phyloP scores from a whole-genome alignment of 2,797 vertebrate genomes.

The Eulemur albifrons region DNA sequence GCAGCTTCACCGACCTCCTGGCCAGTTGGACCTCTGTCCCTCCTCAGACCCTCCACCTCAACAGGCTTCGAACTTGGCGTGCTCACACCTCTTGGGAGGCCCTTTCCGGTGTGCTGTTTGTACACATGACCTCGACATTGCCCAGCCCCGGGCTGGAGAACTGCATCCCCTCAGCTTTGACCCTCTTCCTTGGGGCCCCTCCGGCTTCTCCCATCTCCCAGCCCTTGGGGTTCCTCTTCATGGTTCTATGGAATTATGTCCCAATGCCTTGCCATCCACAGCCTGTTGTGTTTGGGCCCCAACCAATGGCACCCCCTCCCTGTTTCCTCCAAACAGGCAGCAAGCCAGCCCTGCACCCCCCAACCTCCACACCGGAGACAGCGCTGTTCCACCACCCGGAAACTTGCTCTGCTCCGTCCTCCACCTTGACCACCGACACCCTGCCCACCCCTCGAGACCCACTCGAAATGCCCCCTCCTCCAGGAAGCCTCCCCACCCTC shows the following conservation, averaged over 20 bases:
- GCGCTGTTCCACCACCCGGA: neutral
- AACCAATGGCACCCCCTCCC: neutral
- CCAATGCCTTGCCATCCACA: neutral
- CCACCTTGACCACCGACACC: neutral
- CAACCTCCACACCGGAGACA: too few species aligned
- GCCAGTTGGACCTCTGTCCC: neutral
- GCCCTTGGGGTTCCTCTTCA: too few species aligned
- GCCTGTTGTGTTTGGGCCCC: neutral
- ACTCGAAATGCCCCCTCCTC: neutral
- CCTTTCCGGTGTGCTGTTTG: neutral
- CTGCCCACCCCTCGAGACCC: neutral
- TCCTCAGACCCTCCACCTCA: neutral
- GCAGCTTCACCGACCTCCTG: neutral
- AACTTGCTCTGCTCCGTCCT: neutral
- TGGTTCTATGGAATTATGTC: neutral
- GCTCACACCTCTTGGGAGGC: neutral
- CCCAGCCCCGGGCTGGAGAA: too few species aligned
- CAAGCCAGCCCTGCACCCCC: neutral
- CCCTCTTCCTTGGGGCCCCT: neutral
- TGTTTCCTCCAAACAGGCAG: neutral
- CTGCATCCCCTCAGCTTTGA: neutral
- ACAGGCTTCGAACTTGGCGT: neutral
- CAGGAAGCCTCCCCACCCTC: neutral
- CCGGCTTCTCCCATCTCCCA: neutral
- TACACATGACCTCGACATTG: fast-evolving